phyloP scores from a whole-genome alignment of 2,888 invertebrate genomes.

The Cephus nigrinus region DNA sequence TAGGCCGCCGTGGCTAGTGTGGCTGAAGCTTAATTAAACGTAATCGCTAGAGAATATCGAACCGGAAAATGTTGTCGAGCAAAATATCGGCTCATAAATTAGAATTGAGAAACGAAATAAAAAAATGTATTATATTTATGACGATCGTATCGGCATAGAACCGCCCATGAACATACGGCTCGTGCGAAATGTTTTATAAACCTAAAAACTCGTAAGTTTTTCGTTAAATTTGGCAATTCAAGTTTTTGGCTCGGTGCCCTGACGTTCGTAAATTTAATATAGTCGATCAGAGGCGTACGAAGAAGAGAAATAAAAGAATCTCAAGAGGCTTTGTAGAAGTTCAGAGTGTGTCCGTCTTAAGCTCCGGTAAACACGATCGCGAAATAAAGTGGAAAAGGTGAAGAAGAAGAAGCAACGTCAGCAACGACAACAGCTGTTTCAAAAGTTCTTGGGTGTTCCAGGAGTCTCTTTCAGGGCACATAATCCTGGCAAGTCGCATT shows the following conservation, averaged over 20 bases:
- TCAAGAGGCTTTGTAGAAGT: too few species aligned
- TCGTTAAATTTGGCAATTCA: too few species aligned
- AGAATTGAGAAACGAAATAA: neutral
- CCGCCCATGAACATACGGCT: too few species aligned
- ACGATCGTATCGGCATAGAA: too few species aligned
- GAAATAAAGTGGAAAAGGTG: neutral
- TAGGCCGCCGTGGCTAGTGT: conserved; percentile 14
- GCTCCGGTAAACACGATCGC: neutral
- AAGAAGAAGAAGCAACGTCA: neutral
- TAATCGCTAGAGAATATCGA: conserved; percentile 29
- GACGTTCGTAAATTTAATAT: too few species aligned
- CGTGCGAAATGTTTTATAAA: too few species aligned
- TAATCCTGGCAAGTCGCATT: neutral
- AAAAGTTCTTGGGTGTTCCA: neutral
- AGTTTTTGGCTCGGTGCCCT: too few species aligned
- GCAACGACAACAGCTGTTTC: neutral
- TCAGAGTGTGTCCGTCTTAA: too few species aligned
- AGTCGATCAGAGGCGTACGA: too few species aligned
- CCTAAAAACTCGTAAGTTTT: too few species aligned
- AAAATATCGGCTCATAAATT: neutral
- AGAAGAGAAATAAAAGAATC: too few species aligned
- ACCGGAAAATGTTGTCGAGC: neutral
- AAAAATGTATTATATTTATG: neutral
- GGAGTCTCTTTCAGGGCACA: conserved; percentile 2
- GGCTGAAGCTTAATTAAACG: conserved; percentile 36